phyloP scores from a whole-genome alignment of 2,797 vertebrate species.

The Oceanodroma leucorhoa region DNA sequence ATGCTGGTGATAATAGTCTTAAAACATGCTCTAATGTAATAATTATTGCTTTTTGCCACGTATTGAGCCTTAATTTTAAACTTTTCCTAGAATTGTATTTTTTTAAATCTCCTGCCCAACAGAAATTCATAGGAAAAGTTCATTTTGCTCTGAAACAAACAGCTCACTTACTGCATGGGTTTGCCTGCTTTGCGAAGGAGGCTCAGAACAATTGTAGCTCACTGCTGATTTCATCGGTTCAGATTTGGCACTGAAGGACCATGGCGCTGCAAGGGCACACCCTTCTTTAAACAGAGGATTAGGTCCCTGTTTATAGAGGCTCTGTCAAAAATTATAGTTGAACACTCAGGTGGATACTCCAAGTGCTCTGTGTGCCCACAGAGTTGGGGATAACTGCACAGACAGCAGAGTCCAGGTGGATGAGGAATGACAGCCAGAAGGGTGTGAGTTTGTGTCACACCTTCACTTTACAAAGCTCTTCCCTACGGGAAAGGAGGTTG shows the following conservation, averaged over 20 bases:
- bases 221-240: not conserved
- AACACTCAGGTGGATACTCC: not conserved
- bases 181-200: not conserved
- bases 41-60: not conserved
- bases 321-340: not conserved
- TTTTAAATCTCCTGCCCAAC: not conserved
- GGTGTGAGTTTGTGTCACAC: not conserved
- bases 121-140: not conserved
- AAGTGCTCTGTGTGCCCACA: not conserved
- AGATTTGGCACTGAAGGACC: not conserved
- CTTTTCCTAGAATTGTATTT: not conserved
- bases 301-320: not conserved
- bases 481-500: rapidly evolving
- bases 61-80: not conserved
- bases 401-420: not conserved
- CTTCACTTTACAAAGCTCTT: not conserved
- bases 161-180: rapidly evolving
- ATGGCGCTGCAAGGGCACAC: rapidly evolving
- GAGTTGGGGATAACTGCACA: rapidly evolving
- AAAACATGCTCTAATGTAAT: not conserved
- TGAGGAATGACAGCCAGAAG: not conserved
- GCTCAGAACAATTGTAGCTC: not conserved
- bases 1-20: not conserved
- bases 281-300: not conserved
- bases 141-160: not conserved